phyloP scores from a whole-genome alignment of 1,140 invertebrate genomes.

The Lepidurus apus region DNA sequence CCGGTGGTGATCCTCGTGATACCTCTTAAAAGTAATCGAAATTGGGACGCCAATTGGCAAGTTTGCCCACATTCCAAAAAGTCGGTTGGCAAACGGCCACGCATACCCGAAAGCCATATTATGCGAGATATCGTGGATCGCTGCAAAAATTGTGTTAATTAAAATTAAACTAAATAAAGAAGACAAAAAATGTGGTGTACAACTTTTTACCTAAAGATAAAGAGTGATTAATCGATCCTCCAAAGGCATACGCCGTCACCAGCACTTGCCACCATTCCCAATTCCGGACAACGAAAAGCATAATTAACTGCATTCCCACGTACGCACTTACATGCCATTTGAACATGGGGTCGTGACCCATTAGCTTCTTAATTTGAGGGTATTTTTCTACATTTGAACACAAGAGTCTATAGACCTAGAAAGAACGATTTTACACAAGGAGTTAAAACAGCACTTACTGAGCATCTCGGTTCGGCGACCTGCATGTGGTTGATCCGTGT shows the following conservation, averaged over 20 bases:
- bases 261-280: conserved; percentile 68
- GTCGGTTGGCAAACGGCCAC: conserved; percentile 70
- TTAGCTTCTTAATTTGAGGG: conserved; percentile 92
- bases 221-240: conserved; percentile 95
- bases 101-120: conserved; percentile 93
- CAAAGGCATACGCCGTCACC: conserved; percentile 81
- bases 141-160: conserved; percentile 50
- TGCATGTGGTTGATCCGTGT: conserved; percentile 1
- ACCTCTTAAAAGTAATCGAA: conserved; percentile 95
- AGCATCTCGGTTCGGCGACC: background rate
- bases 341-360: conserved; percentile 85
- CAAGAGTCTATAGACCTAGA: background rate
- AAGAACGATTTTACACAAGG: too few relatives aligned
- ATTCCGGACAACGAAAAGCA: conserved; percentile 64
- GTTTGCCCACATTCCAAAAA: conserved; percentile 94
- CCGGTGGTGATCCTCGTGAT: conserved; percentile 95
- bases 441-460: background rate
- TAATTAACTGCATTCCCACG: conserved; percentile 76
- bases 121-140: conserved; percentile 95
- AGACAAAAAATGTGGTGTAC: background rate
- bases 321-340: conserved; percentile 83
- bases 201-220: conserved; percentile 75
- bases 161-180: background rate
- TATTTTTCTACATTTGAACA: conserved; percentile 73
- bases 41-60: conserved; percentile 91